Evolutionary conservation across 1,140 invertebrate genomes (phyloP).

Genomic region (Acromyrmex charruanus): DNA sequence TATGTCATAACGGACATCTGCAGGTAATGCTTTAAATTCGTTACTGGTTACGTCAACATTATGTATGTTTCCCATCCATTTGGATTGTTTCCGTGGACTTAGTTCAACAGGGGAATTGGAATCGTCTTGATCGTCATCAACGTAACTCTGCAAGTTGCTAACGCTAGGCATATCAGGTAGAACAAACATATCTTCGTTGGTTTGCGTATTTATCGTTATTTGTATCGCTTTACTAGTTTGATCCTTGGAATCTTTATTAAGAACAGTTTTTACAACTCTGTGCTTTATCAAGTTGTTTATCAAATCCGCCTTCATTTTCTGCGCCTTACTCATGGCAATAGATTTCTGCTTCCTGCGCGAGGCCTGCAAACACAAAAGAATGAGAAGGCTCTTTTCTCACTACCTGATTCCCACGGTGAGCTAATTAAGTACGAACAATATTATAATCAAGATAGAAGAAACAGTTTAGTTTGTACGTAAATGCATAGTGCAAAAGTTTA

Average conservation of each 20-base stretch:
- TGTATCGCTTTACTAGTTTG: constrained; percentile 29
- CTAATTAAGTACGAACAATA: constrained; percentile 83
- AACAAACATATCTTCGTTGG: constrained; percentile 89
- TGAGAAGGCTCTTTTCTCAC: constrained; percentile 81
- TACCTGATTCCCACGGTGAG: constrained; percentile 82
- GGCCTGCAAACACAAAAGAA: constrained; percentile 88
- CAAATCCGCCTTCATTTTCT: constrained; percentile 92
- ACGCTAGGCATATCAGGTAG: constrained; percentile 89
- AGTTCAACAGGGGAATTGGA: constrained; percentile 82
- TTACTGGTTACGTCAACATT: constrained; percentile 92
- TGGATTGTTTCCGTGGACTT: constrained; percentile 85
- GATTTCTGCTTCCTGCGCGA: constrained; percentile 92
- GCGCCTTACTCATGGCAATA: constrained; percentile 90
- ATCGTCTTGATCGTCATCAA: constrained; percentile 80
- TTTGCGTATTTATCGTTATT: constrained; percentile 44
- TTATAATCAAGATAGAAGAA: constrained; percentile 82
- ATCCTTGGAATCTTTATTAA: constrained; percentile 78
- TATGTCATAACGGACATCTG: constrained; percentile 97
- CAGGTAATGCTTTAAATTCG: constrained; percentile 93
- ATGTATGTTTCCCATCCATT: constrained; percentile 90
- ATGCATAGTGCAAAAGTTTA: constrained; percentile 21
- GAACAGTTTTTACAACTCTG: constrained; percentile 84
- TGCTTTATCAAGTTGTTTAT: constrained; percentile 89
- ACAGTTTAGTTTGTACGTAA: constrained; percentile 65
- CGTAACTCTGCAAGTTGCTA: constrained; percentile 82